These are phyloP conservation scores for Agriopis leucophaearia DNA, from an alignment of 2,888 invertebrate species.

Conservation along the genomic window DNA sequence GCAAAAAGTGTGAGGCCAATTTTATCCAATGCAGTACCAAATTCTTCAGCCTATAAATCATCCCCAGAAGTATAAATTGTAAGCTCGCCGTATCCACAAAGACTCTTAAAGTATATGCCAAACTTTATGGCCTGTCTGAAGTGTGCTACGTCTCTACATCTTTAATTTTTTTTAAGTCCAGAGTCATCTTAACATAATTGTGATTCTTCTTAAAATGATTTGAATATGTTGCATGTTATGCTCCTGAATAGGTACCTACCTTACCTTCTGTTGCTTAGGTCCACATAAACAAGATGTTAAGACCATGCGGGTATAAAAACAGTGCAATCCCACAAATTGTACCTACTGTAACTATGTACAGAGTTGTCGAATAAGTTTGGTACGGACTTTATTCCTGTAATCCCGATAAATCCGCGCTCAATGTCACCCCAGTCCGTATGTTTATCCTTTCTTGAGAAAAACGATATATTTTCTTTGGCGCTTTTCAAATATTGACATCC, in stretches of 20 bases:
- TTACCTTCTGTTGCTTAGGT: no score
- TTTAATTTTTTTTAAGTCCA: no score
- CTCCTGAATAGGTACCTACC: no score
- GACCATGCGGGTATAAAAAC: no score
- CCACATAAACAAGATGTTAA: no score
- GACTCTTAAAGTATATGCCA: constrained; percentile 5
- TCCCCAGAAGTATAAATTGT: constrained; percentile 26
- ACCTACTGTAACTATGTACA: no score
- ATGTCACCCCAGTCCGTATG: constrained; percentile 29
- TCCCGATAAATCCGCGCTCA: constrained; percentile 31
- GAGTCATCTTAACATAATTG: no score
- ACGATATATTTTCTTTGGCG: constrained; percentile 32
- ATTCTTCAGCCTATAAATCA: constrained; percentile 23
- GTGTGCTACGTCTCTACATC: background rate
- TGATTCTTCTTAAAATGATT: no score
- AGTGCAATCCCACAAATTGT: no score
- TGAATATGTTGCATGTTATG: no score
- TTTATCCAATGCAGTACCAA: constrained; percentile 1
- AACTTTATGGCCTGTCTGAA: background rate
- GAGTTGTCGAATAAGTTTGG: background rate
- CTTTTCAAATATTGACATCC: constrained; percentile 34
- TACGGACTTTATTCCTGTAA: constrained; percentile 15
- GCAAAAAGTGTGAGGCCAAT: background rate
- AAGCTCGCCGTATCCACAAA: constrained; percentile 18
- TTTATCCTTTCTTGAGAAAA: constrained; percentile 33